Base-by-base conservation (phyloP, 2,113 vertebrate genomes). In the Sinosuthora webbiana region DNA sequence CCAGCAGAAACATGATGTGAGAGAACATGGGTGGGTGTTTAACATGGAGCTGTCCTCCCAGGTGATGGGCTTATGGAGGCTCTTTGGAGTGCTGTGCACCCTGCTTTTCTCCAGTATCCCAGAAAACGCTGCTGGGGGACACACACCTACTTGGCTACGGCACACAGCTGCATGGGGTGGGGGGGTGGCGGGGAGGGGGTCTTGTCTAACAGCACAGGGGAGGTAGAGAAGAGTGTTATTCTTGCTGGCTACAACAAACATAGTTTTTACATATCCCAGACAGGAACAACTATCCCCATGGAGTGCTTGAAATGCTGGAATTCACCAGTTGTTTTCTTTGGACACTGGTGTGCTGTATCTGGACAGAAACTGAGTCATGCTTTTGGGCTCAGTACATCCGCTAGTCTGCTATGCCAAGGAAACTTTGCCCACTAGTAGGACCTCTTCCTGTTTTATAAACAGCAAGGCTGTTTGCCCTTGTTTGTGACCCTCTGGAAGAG, bases 261-360 rank as follows among this genome's bases (percentile, higher is more conserved):
- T 39, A 31, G 44, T 10, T 78, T 90, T 92, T 71, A 55, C 33
- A 41, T 85, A 42, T 78, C 35, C 49, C 33, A 81, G 87, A 78
- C 83, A 80, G 37, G 45, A 67, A 77, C 53, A 88, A 2, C 69
- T 45, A 12, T 89, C 64, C 37, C 41, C 49, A 25, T 6, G 23
- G 83, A 22, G 39, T 33, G 35, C 63, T 62, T 60, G 50, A 90
- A 83, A 85, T 44, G 24, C 64, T 93, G 88, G 79, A 96, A 93
- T 80, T 86, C 47, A 49, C 68, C 52, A 78, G 42, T 49, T 96
- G 83, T 94, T 95, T 93, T 83, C 76, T 92, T 93, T 95, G 93
- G 93, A 83, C 37, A 2, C 49, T 60, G 24, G 28, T 0, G 0
- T 81, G 76, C 91, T 96, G 31, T 83, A 77, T 81, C 79, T 93